These are phyloP conservation scores for Cosmopolites sordidus DNA, from an alignment of 2,888 invertebrate genomes.

Conservation along the genomic window DNA sequence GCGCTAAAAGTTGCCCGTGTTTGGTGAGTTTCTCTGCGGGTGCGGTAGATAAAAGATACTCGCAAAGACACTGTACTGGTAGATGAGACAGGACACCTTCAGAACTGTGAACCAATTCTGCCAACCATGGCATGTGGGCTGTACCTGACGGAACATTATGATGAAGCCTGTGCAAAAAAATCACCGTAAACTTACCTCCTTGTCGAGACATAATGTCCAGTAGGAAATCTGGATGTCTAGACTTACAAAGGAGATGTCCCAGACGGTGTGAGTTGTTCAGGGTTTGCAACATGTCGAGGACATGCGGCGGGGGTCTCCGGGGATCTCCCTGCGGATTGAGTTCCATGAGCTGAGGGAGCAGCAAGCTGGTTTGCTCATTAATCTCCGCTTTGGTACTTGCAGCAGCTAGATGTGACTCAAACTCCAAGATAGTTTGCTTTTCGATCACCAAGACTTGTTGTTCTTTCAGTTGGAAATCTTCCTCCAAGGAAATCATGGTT, in stretches of 20 bases:
- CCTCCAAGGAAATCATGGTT: constrained; percentile 57
- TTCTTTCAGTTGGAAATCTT: constrained; percentile 61
- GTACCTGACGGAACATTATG: constrained; percentile 45
- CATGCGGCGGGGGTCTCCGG: constrained; percentile 70
- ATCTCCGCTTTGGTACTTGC: constrained; percentile 86
- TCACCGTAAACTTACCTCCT: constrained; percentile 53
- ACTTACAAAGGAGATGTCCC: constrained; percentile 83
- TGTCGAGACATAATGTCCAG: constrained; percentile 83
- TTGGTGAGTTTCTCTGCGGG: constrained; percentile 68
- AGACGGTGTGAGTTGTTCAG: constrained; percentile 75
- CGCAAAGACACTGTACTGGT: constrained; percentile 96
- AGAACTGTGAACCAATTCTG: constrained; percentile 87
- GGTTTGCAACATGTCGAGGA: constrained; percentile 75
- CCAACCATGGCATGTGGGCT: constrained; percentile 96
- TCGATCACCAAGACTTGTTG: constrained; percentile 66
- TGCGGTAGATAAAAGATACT: constrained; percentile 76
- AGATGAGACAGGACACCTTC: constrained; percentile 82
- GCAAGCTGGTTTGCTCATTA: constrained; percentile 81
- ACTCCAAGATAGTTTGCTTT: constrained; percentile 75
- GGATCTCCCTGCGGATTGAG: constrained; percentile 82
- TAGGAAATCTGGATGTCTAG: constrained; percentile 86
- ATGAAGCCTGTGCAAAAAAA: neutral
- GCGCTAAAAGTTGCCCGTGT: constrained; percentile 59
- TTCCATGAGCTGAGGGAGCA: constrained; percentile 79
- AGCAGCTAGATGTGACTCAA: constrained; percentile 87